Evolutionary conservation across 2,888 invertebrate genomes (phyloP), one percentile per base, ranked within the genome.

Genomic region (Euzetes globulus): DNA sequence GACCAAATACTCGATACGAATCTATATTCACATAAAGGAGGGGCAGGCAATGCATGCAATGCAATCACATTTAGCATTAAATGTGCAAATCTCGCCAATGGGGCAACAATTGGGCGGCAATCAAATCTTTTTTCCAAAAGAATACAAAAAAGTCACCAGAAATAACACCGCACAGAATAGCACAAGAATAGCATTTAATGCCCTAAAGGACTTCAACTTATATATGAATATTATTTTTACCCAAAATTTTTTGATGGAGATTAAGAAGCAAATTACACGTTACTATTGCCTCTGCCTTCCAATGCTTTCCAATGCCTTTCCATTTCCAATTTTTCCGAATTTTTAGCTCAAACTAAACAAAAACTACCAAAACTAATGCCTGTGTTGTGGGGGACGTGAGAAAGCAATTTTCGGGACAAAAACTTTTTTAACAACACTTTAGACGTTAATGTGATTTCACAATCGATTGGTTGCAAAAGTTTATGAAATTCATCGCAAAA

Each of bases 91-190:
- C 45, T 68, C 45, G 45, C 37, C 70, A 68, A 45, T 37, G 45
- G 70, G 70, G 70, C 70, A 68, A 68, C 70, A 68, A 68, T 68
- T 68, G 70, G 41, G 41, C 70, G 70, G 45, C 58, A 58, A 58
- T 58, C 58, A 58, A 58, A 58, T 58, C 25, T 58, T 58, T 58
- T 58, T 58, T 58, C 15, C 27, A 58, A 58, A 15, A 58, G 58
- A 58, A 58, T 58, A 58, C 58, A 58, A 58, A 58, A 58, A 58
- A 58, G 58, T 58, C 58, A 58, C 58, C 58, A 22, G 27, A 19
- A 58, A 58, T 17, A 58, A 58, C 58, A 58, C 58, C 27, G 58
- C 58, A 58, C 25, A 52, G 22, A 25, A 52, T 22, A 22, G 11
- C 52, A 58, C 29, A 58, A 50, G 50, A 50, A 50, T 50, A 50